These are phyloP conservation scores for Calycopis cecrops DNA, from an alignment of 1,140 invertebrate species.

Conservation along the genomic window DNA sequence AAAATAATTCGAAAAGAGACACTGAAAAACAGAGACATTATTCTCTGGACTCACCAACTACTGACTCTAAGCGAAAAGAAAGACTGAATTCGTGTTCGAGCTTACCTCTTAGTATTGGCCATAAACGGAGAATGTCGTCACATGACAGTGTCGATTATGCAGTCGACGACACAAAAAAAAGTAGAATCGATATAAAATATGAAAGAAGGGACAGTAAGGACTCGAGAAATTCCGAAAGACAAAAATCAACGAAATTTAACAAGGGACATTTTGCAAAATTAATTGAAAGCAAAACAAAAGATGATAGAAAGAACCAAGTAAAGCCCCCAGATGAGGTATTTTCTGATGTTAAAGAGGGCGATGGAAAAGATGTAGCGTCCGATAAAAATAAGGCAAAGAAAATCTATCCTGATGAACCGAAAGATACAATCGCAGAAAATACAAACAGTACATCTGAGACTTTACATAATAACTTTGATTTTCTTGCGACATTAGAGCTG, in stretches of 20 bases:
- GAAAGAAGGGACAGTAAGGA: conserved; percentile 86
- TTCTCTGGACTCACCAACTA: conserved; percentile 66
- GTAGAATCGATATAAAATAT: conserved; percentile 77
- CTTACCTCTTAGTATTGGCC: conserved; percentile 79
- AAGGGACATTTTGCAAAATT: conserved; percentile 72
- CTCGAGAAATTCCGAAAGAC: conserved; percentile 63
- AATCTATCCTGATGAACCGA: conserved; percentile 33
- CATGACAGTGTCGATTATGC: conserved; percentile 81
- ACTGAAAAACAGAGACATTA: conserved; percentile 70
- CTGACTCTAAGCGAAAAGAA: conserved; percentile 74
- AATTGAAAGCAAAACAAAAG: conserved; percentile 75
- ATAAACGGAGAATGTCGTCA: conserved; percentile 85
- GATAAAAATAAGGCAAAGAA: conserved; percentile 45
- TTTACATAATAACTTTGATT: conserved; percentile 77
- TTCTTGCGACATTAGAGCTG: conserved; percentile 78
- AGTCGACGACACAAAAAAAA: conserved; percentile 83
- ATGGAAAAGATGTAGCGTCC: conserved; percentile 39
- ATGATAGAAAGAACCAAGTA: conserved; percentile 73
- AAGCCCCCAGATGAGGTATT: conserved; percentile 61
- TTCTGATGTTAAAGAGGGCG: conserved; percentile 42
- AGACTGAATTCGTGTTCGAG: conserved; percentile 76
- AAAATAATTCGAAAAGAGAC: conserved; percentile 48
- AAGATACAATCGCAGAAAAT: conserved; percentile 34
- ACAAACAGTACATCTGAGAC: conserved; percentile 36
- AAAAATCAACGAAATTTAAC: conserved; percentile 71